Percentiles rank a stretch among this genome's conserved stretches.
Conservation (phyloP, 2,888 invertebrate genomes). For the Amphiduros pacificus region DNA sequence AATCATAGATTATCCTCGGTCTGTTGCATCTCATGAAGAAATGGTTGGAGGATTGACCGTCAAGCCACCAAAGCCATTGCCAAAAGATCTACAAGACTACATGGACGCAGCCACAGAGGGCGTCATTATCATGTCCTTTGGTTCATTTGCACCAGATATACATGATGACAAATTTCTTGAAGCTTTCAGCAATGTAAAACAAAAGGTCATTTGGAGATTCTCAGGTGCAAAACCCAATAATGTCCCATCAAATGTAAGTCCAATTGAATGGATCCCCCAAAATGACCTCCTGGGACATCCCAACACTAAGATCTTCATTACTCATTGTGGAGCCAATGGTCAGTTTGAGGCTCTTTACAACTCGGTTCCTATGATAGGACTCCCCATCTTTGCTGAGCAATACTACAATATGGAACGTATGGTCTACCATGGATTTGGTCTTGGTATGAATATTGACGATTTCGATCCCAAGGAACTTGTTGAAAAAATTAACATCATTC, state of each 20-base stretch:
- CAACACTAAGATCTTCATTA: conserved; percentile 32
- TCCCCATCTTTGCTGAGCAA: conserved; percentile 32
- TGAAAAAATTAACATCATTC: conserved; percentile 9
- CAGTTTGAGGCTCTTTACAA: conserved; percentile 32
- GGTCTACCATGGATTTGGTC: conserved; percentile 27
- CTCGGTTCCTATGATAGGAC: conserved; percentile 32
- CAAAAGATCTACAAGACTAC: neutral
- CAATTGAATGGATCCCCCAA: conserved; percentile 34
- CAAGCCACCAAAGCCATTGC: conserved; percentile 1
- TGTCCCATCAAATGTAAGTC: conserved; percentile 16
- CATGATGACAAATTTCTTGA: neutral
- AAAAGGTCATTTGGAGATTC: conserved; percentile 2
- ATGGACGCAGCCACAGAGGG: neutral
- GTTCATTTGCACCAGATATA: neutral
- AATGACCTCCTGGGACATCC: conserved; percentile 33
- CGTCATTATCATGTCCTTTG: conserved; percentile 2
- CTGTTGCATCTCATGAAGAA: conserved; percentile 24
- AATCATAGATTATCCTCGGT: conserved; percentile 23
- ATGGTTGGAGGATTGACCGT: conserved; percentile 9
- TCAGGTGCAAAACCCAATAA: neutral
- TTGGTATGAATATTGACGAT: conserved; percentile 20
- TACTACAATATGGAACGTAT: conserved; percentile 24
- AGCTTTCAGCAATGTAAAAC: conserved; percentile 1
- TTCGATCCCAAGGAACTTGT: conserved; percentile 21
- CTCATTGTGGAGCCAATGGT: conserved; percentile 35